Evolutionary conservation across 2,888 invertebrate genomes (phyloP), one percentile per base, ranked within the genome.

Genomic region (Dexiosoma caninum): DNA sequence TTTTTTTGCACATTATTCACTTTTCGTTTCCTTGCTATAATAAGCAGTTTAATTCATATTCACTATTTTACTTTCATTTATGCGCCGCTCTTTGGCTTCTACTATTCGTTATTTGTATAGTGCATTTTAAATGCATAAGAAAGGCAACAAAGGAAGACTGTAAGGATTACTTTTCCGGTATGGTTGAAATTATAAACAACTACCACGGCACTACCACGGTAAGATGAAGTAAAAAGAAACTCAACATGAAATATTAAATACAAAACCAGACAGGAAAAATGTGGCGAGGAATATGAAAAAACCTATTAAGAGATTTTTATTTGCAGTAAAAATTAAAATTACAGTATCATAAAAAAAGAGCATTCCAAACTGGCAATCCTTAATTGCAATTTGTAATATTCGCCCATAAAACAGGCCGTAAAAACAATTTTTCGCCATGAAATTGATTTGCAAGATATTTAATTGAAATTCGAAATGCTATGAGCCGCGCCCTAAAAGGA

Each of bases 191-290:
- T 62, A 70, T 70, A 59, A 51, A 75, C 57, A 67, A 44, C 67
- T 46, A 66, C 42, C 12, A 40, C 21, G 23, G 53, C 51, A 14
- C 57, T 46, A 57, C 53, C n/a, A n/a, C n/a, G n/a, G 57, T 30
- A 46, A 75, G 66, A 75, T 49, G 49, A 60, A 21, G 40, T 35
- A 3, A 8, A 27, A 62, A 37, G 3, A 64, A 81, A 82, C 71
- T 75, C 78, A 82, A 74, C 80, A 82, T 82, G 75, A 79, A 82
- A 81, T 81, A 83, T 83, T 82, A 72, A 83, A 83, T 27, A 53
- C 66, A 51, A 66, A 35, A 67, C 62, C 71, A 32, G 53, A 64
- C 72, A 72, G 71, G 49, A 70, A 60, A 32, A 62, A 40, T 40
- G 42, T 40, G 71, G 4, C n/a, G 62, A 55, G 32, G n/a, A 40